Evolutionary conservation across 2,113 vertebrate genomes (phyloP), one percentile per base, ranked within the genome.

Genomic region (Neotoma lepida): DNA sequence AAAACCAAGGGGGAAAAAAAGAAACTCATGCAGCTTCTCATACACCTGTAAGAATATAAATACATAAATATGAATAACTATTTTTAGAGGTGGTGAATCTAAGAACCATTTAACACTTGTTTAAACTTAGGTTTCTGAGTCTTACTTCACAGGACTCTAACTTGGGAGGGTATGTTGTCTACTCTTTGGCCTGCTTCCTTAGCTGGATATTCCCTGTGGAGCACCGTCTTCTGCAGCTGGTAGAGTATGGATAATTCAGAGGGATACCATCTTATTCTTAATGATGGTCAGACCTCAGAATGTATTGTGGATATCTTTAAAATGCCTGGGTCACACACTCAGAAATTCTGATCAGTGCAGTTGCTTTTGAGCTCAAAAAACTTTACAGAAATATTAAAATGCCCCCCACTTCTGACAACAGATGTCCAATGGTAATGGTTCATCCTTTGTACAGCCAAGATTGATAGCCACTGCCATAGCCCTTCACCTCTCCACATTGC

Each of bases 391-490:
- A 86, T 93, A 80, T 76, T 71, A 94, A 61, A 82, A 26, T 58
- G 49, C 3, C 6, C 26, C 12, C 8, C 35, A 18, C 15, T 20
- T 44, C 71, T 41, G 22, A 68, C 33, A 9, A 17, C 54, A 56
- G 74, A 89, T 44, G 78, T 61, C 68, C 74, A 71, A 63, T 93
- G 91, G 76, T 87, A 64, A 91, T 71, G 74, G 73, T 88, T 58
- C 74, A 70, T 46, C 33, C 66, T 51, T 26, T 88, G 20, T 85
- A 54, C 18, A 87, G 56, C 56, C 74, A 94, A 95, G 89, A 96
- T 91, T 94, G 93, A 94, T 96, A 97, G 90, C 94, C 58, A 39
- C n/a, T 2, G 54, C 71, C 80, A 74, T 56, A 88, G 88, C 88
- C 81, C 84, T 88, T 97, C 39, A 88, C 88, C 92, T 86, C n/a